Evolutionary conservation across 2,113 vertebrate species (phyloP), one percentile per base, ranked within the genome.

Genomic region (Hepsetus odoe): DNA sequence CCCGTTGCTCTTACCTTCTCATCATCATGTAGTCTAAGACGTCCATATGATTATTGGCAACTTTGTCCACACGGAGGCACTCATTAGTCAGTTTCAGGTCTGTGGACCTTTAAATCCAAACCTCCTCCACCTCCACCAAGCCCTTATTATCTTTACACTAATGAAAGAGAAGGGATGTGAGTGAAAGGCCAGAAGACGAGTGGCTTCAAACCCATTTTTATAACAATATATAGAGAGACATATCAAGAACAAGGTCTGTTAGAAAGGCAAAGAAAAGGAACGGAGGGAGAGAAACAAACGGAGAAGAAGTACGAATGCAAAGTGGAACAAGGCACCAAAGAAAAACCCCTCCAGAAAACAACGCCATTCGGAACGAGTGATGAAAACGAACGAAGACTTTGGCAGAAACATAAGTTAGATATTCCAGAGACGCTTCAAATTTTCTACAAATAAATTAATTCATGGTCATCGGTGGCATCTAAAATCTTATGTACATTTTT

Each of bases 401-500:
- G 89, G 90, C 88, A 88, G 80, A 86, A n/a, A 75, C 80, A 88
- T 79, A 85, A 56, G 56, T 79, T 85, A 80, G 78, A 82, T 88
- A 87, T 87, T 91, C 82, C 84, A 82, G 86, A 88, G 91, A 88
- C 79, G 80, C 85, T n/a, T n/a, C n/a, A n/a, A n/a, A 66, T 83
- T 86, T 89, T 86, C 84, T 90, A 91, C 88, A 91, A 92, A 92
- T 92, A 89, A 91, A 89, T 89, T 84, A 89, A 89, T 87, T 87
- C 85, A 87, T 79, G 84, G 86, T 86, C 84, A 40, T 90, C 88
- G 91, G 83, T 90, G 87, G 82, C 90, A 85, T 92, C 90, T 92
- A 92, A 90, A 93, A 92, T 93, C 91, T 91, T 92, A 92, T 93
- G 81, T 92, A 93, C 92, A 94, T 80, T 81, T 85, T 85, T 84